A percentile compares a stretch with the other conserved stretches of the same genome.
phyloP scores from a whole-genome alignment of 2,113 vertebrate species.

The Corythornis madagascariensis region DNA sequence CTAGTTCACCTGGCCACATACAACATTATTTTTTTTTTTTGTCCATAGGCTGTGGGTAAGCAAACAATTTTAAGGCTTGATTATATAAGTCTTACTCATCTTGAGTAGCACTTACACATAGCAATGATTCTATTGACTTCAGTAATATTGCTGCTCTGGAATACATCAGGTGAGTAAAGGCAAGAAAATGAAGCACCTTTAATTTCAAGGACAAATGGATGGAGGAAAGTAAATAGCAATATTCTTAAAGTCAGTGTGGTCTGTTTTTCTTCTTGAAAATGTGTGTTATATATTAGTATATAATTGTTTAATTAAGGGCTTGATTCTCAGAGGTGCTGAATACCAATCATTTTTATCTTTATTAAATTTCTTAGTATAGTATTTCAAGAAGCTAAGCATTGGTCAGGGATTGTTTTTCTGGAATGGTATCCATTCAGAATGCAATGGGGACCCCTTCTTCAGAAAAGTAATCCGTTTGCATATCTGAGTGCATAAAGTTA shows the following conservation, averaged over 20 bases:
- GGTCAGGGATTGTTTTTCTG: background rate
- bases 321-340: background rate
- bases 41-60: background rate
- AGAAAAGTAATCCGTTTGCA: background rate
- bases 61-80: conserved; percentile 43
- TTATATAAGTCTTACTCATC: conserved; percentile 30
- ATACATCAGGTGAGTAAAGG: background rate
- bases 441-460: background rate
- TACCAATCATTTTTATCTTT: background rate
- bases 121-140: background rate
- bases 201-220: conserved; percentile 42
- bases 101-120: conserved; percentile 14
- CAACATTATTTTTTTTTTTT: background rate
- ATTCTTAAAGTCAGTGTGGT: background rate
- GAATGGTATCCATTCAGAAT: background rate
- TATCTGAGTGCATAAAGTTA: background rate
- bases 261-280: background rate
- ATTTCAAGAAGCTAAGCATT: background rate
- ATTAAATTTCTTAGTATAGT: background rate
- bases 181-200: conserved; percentile 2
- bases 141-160: conserved; percentile 3
- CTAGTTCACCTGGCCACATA: background rate
- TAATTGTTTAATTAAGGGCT: background rate
- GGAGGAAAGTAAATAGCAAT: background rate
- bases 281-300: background rate